Percentiles rank a stretch among this genome's conserved stretches.
Conservation (phyloP, 2,797 vertebrate genomes). For the Aselliscus stoliczkanus region DNA sequence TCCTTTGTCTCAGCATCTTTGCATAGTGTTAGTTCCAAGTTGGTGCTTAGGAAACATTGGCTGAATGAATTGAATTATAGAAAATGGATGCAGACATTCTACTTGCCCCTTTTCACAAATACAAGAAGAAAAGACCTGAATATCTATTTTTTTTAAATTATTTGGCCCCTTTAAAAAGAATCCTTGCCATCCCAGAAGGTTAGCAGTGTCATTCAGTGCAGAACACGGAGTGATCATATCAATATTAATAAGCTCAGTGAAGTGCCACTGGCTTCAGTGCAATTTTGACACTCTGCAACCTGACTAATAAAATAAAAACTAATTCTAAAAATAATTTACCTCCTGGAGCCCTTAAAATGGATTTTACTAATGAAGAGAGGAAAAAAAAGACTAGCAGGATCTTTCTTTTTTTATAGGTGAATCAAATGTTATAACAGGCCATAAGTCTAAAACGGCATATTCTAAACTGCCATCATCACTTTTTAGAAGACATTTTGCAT, state of each 20-base stretch:
- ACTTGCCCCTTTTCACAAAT: constrained; percentile 19
- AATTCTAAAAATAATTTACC: constrained; percentile 83
- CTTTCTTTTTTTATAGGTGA: constrained; percentile 62
- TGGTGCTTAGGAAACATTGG: neutral
- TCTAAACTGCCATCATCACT: neutral
- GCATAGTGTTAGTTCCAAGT: neutral
- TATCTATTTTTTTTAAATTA: neutral
- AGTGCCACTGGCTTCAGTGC: constrained; percentile 64
- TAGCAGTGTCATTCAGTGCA: constrained; percentile 68
- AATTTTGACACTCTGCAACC: constrained; percentile 74
- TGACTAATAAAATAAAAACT: constrained; percentile 80
- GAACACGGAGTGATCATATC: constrained; percentile 72
- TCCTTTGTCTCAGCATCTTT: neutral
- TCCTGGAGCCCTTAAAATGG: constrained; percentile 79
- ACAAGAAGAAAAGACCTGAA: neutral
- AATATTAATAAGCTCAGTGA: constrained; percentile 78
- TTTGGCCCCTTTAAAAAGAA: constrained; percentile 68
- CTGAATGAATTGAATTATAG: neutral
- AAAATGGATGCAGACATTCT: neutral
- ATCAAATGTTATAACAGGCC: constrained; percentile 49
- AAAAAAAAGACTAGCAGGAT: constrained; percentile 19
- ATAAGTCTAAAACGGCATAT: constrained; percentile 52
- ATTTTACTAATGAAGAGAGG: constrained; percentile 73
- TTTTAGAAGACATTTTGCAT: constrained; percentile 50
- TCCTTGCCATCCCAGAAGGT: constrained; percentile 69